Evolutionary conservation across 1,140 invertebrate species (phyloP).

Genomic region (Zaprionus lachaisei): DNA sequence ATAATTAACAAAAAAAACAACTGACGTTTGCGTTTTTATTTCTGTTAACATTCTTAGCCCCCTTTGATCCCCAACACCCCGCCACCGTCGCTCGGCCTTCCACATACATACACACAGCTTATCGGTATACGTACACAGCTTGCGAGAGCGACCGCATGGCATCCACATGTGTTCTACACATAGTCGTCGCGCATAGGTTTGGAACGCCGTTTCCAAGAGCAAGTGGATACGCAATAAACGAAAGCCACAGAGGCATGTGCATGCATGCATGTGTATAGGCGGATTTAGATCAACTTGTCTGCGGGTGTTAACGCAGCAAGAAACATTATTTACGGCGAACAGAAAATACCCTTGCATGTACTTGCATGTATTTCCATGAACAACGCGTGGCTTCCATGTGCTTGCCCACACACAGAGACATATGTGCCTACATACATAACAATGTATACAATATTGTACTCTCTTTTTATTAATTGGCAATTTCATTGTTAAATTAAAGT

Average conservation of each 20-base stretch:
- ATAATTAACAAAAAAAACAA: slow-evolving; percentile 68
- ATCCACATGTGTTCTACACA: slow-evolving; percentile 40
- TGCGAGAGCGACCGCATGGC: slow-evolving; percentile 14
- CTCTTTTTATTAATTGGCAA: neutral
- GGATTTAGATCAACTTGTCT: neutral
- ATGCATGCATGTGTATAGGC: neutral
- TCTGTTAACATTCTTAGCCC: slow-evolving; percentile 31
- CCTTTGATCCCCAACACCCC: no score
- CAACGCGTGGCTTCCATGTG: neutral
- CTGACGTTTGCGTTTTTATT: slow-evolving; percentile 69
- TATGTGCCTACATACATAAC: neutral
- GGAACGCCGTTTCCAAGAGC: slow-evolving; percentile 32
- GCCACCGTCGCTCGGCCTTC: no score
- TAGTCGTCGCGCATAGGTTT: slow-evolving; percentile 29
- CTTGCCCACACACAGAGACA: neutral
- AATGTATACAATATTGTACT: neutral
- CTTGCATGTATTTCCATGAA: neutral
- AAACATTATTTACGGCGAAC: neutral
- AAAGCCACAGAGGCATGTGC: neutral
- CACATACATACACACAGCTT: neutral
- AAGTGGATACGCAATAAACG: slow-evolving; percentile 12
- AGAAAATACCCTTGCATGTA: slow-evolving; percentile 4
- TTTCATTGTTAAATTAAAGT: neutral
- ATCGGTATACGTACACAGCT: neutral
- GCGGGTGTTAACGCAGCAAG: neutral